Evolutionary conservation across 2,888 invertebrate species (phyloP).

Genomic region (Campoletis raptor): DNA sequence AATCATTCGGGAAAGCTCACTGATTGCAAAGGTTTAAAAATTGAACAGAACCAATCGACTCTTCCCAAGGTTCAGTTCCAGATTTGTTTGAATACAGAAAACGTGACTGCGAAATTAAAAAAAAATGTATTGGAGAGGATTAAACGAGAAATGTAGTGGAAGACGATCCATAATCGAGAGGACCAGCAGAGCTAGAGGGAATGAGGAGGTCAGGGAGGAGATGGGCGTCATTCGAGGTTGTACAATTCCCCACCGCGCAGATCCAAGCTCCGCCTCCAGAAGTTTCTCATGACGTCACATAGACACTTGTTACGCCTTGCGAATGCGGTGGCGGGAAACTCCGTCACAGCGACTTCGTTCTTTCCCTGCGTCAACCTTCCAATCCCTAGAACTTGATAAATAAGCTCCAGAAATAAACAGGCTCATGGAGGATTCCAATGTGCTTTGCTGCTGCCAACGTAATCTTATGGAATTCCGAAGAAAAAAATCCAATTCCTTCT

Average conservation of each 20-base stretch:
- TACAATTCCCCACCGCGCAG: slow-evolving; percentile 78
- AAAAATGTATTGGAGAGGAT: slow-evolving; percentile 6
- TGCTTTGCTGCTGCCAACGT: not conserved
- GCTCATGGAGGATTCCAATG: not conserved
- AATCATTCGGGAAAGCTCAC: not conserved
- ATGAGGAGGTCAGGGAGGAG: slow-evolving; percentile 61
- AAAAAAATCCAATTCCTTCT: not conserved
- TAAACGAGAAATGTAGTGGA: slow-evolving; percentile 41
- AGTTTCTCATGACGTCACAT: slow-evolving; percentile 82
- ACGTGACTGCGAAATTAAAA: not conserved
- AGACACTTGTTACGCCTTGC: slow-evolving; percentile 84
- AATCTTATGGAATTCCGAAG: not conserved
- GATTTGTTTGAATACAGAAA: not conserved
- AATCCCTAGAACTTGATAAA: slow-evolving; percentile 55
- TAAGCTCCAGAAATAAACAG: slow-evolving; percentile 35
- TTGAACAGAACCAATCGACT: not conserved
- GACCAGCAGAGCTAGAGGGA: slow-evolving; percentile 61
- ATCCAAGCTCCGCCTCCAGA: slow-evolving; percentile 82
- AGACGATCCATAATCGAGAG: slow-evolving; percentile 47
- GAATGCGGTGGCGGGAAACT: slow-evolving; percentile 69
- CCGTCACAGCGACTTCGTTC: slow-evolving; percentile 49
- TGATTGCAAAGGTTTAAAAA: not conserved
- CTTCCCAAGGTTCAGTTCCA: not conserved
- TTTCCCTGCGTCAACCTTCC: slow-evolving; percentile 52
- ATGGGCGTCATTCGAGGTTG: slow-evolving; percentile 64